phyloP scores from a whole-genome alignment of 2,113 vertebrate species.

The Nannobrachium achirus region DNA sequence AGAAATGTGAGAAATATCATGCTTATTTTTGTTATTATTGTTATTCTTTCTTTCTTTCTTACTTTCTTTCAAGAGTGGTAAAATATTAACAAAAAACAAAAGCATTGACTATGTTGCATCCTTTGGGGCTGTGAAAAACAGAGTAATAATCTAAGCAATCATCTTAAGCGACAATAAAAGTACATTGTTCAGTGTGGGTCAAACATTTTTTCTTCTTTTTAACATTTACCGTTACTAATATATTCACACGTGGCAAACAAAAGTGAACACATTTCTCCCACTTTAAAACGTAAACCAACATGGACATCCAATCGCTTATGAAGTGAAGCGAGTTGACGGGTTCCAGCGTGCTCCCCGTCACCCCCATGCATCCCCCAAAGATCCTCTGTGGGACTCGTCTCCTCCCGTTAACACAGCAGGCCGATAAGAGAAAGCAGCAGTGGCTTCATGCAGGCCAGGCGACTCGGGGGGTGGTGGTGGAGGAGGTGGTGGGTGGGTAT shows the following conservation, averaged over 20 bases:
- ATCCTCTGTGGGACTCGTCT: conserved; percentile 76
- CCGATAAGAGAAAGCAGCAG: conserved; percentile 72
- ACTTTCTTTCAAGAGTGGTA: conserved; percentile 60
- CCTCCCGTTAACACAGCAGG: conserved; percentile 68
- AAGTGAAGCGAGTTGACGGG: conserved; percentile 73
- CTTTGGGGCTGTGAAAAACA: conserved; percentile 50
- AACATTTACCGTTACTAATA: too few species aligned
- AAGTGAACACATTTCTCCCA: conserved; percentile 60
- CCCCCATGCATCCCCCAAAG: conserved; percentile 77
- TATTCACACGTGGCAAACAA: too few species aligned
- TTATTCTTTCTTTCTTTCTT: too few species aligned
- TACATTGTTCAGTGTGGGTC: conserved; percentile 31
- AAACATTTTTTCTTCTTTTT: conserved; percentile 6
- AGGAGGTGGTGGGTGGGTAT: not conserved
- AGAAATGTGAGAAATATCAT: too few species aligned
- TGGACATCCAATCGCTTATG: conserved; percentile 76
- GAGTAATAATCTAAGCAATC: conserved; percentile 22
- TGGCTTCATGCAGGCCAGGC: conserved; percentile 78
- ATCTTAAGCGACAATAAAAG: conserved; percentile 22
- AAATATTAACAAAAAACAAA: conserved; percentile 72
- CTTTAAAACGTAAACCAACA: conserved; percentile 72
- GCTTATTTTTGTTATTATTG: too few species aligned
- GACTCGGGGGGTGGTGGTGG: conserved; percentile 37
- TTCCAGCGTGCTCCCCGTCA: conserved; percentile 79
- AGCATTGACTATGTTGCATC: conserved; percentile 60